Evolutionary conservation across 2,113 vertebrate species (phyloP), one percentile per base, ranked within the genome.

Genomic region (Sinocyclocheilus grahami): DNA sequence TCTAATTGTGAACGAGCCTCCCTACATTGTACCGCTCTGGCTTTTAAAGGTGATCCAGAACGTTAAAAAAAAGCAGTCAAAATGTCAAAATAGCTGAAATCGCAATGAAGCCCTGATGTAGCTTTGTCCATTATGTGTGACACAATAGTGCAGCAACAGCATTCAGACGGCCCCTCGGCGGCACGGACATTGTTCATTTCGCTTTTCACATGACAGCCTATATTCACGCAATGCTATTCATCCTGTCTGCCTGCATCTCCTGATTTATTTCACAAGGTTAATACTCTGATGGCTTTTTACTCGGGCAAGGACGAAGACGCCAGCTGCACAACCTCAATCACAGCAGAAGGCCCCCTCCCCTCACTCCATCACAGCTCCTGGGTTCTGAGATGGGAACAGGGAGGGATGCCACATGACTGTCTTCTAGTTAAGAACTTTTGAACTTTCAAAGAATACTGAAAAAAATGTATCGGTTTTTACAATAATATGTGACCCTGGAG

Each of bases 191-290:
- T 88, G 78, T 85, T 85, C 83, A 88, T 88, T 58, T 67, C 33
- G 71, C 71, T 76, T 24, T 48, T 85, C 78, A 88, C 55, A 82
- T 82, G 85, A 82, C 78, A 82, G 83, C 83, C 72, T 75, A 85
- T 77, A 82, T 88, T 86, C 81, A 65, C 51, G 6, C 81, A n/a
- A 53, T 14, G 42, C 82, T 84, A 82, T 85, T 82, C 85, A 85
- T 77, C 84, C 80, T 78, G 30, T 83, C 72, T 86, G 65, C 82
- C 77, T 77, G 53, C 53, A 75, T 78, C 51, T 82, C 42, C 80
- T 86, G 83, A 82, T 89, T 82, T 69, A 62, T 87, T 86, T 85
- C 85, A 81, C 86, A 88, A 89, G 86, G 90, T 88, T 86, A 87
- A 78, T 20, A 20, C 0, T 1, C 11, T 87, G 82, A 86, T 42